Evolutionary conservation across 2,113 vertebrate genomes (phyloP).

Genomic region (Prolemur simus): DNA sequence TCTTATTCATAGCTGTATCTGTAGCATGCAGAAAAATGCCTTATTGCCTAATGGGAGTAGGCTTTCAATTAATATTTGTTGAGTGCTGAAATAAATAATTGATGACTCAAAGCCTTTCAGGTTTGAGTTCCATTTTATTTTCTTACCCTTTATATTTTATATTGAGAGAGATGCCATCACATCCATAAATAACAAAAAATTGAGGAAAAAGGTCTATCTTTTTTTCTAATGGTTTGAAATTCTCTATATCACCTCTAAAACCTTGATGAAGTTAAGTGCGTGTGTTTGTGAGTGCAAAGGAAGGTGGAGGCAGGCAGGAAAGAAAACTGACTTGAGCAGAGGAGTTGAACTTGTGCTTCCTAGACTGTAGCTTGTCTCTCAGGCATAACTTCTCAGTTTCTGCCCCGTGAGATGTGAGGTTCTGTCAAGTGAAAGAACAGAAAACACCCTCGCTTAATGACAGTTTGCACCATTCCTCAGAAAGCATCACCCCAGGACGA

Average conservation of each 20-base stretch:
- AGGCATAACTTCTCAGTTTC: background rate
- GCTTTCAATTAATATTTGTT: background rate
- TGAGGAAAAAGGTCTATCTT: background rate
- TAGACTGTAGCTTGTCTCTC: background rate
- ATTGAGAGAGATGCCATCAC: background rate
- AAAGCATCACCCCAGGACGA: background rate
- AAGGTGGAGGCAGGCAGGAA: background rate
- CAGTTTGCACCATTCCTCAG: background rate
- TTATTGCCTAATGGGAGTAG: background rate
- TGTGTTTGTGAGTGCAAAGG: background rate
- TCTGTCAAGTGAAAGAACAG: background rate
- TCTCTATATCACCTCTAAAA: background rate
- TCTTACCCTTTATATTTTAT: background rate
- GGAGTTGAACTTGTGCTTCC: background rate
- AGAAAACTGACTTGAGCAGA: background rate
- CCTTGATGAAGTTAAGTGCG: background rate
- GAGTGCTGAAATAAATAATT: background rate
- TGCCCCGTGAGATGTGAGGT: background rate
- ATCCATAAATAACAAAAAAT: background rate
- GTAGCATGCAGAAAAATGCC: background rate
- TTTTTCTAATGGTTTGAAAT: background rate
- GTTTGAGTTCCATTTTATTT: background rate
- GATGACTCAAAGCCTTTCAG: background rate
- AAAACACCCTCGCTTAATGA: background rate
- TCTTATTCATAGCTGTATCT: background rate